Evolutionary conservation across 2,888 invertebrate genomes (phyloP).

Genomic region (Nasonia oneida): DNA sequence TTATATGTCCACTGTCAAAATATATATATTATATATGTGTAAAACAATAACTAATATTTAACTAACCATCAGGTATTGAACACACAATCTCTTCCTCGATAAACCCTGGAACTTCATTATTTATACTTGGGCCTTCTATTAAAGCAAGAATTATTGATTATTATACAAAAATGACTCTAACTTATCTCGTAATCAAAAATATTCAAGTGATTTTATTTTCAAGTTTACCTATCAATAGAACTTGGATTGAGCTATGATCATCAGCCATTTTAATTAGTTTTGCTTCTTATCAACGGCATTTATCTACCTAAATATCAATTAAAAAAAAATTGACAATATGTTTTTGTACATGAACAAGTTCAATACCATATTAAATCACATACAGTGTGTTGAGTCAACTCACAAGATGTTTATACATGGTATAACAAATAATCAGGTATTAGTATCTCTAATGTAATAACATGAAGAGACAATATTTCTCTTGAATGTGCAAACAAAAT

Average conservation of each 20-base stretch:
- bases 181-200: background rate
- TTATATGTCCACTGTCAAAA: background rate
- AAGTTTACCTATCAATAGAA: background rate
- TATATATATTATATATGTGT: background rate
- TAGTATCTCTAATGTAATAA: too few relatives aligned
- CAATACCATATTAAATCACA: too few relatives aligned
- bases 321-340: background rate
- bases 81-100: slow-evolving; percentile 6
- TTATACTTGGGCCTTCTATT: background rate
- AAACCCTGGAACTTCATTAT: background rate
- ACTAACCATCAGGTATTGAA: background rate
- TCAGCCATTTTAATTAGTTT: background rate
- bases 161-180: background rate
- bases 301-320: background rate
- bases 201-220: background rate
- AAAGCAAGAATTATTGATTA: background rate
- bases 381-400: too few relatives aligned
- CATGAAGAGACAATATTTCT: too few relatives aligned
- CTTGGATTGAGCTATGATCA: background rate
- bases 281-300: background rate
- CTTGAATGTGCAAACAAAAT: too few relatives aligned
- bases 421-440: too few relatives aligned
- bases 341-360: background rate
- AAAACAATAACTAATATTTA: background rate
- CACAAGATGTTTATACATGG: too few relatives aligned